Evolutionary conservation across 2,888 invertebrate species (phyloP), one percentile per base, ranked within the genome.

Genomic region (Athalia rosae): DNA sequence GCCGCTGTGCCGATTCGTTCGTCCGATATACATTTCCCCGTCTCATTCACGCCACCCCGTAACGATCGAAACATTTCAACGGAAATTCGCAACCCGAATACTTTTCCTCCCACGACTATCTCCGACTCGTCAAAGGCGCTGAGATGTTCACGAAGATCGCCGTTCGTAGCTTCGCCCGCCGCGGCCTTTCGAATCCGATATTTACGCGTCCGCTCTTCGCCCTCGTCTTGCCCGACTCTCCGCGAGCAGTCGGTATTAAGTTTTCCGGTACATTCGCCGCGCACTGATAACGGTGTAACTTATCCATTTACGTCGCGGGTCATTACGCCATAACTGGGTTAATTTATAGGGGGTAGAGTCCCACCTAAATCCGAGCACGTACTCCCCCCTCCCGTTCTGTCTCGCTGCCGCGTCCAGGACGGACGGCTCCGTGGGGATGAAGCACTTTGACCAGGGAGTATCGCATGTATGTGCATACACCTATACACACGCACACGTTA

Each of bases 241-340:
- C 41, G 11, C 61, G 43, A 64, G 15, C 66, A 45, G 74, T 50
- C 58, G 77, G 80, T 80, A 80, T 80, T 81, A 81, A 80, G 79
- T 81, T 80, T 79, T 78, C 80, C 78, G 61, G 73, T 77, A 78
- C 77, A 78, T 79, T 78, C 79, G 62, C 62, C 45, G 71, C 71
- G 77, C 77, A 73, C 61, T 63, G 79, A 79, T 79, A 78, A 76
- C 77, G 71, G 13, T 76, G 78, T 62, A 80, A 80, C 81, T 79
- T 80, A 79, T 76, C 74, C 78, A 78, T 79, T 80, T 74, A 67
- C 76, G 78, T 79, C 64, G 78, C 80, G 76, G 79, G 79, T 81
- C 80, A 79, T 81, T 80, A 80, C 76, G 76, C 78, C 73, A 78
- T 80, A 81, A 81, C 78, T 69, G 77, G 67, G 77, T 79, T 80